Conservation (phyloP, 2,113 vertebrate genomes). For the Conger conger region DNA sequence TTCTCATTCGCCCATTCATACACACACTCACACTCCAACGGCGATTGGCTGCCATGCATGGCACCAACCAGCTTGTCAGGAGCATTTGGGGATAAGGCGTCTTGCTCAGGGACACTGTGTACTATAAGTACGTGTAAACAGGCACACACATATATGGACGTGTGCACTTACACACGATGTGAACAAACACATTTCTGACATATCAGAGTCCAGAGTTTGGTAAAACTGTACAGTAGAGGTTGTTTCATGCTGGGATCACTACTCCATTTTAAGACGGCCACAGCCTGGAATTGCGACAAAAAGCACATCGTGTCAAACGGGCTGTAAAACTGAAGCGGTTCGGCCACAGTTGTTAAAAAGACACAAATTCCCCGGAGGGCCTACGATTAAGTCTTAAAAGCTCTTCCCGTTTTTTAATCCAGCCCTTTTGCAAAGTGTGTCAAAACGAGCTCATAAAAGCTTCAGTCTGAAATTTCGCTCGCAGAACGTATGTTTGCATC, state of each 20-base stretch:
- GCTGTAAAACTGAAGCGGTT: not conserved
- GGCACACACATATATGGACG: too few relatives aligned
- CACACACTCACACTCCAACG: too few relatives aligned
- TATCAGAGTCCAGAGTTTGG: too few relatives aligned
- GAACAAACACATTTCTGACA: too few relatives aligned
- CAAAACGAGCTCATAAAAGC: not conserved
- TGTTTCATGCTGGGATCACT: not conserved
- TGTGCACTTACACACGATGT: too few relatives aligned
- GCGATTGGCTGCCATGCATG: too few relatives aligned
- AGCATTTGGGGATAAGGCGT: too few relatives aligned
- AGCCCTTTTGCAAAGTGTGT: not conserved
- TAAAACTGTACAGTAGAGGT: not conserved
- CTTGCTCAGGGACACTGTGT: too few relatives aligned
- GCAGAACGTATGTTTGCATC: not conserved
- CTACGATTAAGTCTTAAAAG: not conserved
- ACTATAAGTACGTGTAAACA: too few relatives aligned
- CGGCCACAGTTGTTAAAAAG: not conserved
- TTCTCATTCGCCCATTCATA: too few relatives aligned
- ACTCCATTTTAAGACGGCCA: not conserved
- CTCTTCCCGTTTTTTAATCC: not conserved
- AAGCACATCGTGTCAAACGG: not conserved
- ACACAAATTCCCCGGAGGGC: not conserved
- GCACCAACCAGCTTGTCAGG: too few relatives aligned
- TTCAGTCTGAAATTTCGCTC: not conserved
- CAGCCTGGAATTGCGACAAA: not conserved